Percentiles rank a stretch among this genome's conserved stretches.
Conservation (phyloP, 2,888 invertebrate genomes). For the Diplazon laetatorius region DNA sequence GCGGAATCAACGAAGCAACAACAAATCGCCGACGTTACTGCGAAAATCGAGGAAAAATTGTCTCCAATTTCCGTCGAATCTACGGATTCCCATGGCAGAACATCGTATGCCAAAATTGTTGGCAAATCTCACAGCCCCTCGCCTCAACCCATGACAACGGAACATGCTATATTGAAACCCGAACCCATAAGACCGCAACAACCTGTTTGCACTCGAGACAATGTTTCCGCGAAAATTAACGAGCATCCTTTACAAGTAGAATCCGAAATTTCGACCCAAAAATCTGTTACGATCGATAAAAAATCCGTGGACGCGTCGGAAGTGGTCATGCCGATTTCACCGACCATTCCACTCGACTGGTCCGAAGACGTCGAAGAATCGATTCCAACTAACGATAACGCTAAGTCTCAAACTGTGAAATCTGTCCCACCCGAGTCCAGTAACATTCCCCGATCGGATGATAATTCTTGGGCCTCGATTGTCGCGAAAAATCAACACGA, state of each 20-base stretch:
- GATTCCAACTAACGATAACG: not conserved
- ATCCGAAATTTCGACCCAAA: conserved; percentile 14
- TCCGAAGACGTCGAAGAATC: conserved; percentile 63
- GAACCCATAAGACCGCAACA: conserved; percentile 60
- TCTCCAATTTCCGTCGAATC: conserved; percentile 54
- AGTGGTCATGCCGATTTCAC: conserved; percentile 4
- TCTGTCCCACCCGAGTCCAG: conserved; percentile 49
- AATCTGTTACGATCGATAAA: not conserved
- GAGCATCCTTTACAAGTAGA: conserved; percentile 6
- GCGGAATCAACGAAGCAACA: conserved; percentile 45
- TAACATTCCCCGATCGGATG: conserved; percentile 61
- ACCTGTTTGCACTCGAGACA: not conserved
- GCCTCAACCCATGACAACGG: conserved; percentile 77
- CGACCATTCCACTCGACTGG: conserved; percentile 40
- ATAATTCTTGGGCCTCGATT: conserved; percentile 74
- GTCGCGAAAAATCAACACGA: conserved; percentile 71
- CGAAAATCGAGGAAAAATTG: conserved; percentile 50
- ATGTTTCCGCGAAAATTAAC: conserved; percentile 19
- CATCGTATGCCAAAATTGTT: conserved; percentile 89
- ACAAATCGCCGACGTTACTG: conserved; percentile 37
- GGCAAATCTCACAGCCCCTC: conserved; percentile 82
- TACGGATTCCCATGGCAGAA: conserved; percentile 73
- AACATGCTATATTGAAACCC: conserved; percentile 68
- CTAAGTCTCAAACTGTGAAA: conserved; percentile 41
- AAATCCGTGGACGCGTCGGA: conserved; percentile 3